Evolutionary conservation across 2,888 invertebrate genomes (phyloP), one percentile per base, ranked within the genome.

Genomic region (Plebejus melissa): DNA sequence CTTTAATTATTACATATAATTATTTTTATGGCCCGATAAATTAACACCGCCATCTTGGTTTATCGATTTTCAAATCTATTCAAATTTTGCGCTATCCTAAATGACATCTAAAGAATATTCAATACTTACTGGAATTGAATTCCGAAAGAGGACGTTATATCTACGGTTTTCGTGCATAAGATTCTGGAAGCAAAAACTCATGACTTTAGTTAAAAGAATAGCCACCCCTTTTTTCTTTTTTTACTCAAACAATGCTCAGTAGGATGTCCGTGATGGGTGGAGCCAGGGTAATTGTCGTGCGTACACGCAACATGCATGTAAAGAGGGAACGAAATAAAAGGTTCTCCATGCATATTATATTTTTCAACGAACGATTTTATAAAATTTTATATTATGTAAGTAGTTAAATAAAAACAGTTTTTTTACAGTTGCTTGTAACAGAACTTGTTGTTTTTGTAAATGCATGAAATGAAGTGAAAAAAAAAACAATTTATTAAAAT

Each of bases 201-300:
- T 65, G 32, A 3, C 32, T 13, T 65, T 11, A 36, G 74, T 80
- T 9, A 74, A 76, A 80, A 76, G 77, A 78, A 79, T 81, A 80
- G 80, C 76, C 83, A 88, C 82, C 86, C 86, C 81, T 85, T 83
- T 83, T 80, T 79, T 82, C 85, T 81, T 84, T 83, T 83, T 84
- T 75, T 82, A 58, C 32, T 32, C 79, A 83, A 86, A 88, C 86
- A 87, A 87, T 86, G 84, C 83, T 81, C 79, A 83, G 88, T 86
- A 88, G 86, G 87, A 88, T 85, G 88, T 83, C 84, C 82, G 82
- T 79, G 71, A 82, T 85, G 87, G 90, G 90, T 86, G 90, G 87
- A 82, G 89, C 82, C 78, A 80, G 78, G 58, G 69, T 79, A 76
- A 77, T 72, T 76, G 79, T 78, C 74, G 69, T 89, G 89, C 87